Conservation (phyloP, 2,797 vertebrate genomes). For the Hipposideros larvatus region DNA sequence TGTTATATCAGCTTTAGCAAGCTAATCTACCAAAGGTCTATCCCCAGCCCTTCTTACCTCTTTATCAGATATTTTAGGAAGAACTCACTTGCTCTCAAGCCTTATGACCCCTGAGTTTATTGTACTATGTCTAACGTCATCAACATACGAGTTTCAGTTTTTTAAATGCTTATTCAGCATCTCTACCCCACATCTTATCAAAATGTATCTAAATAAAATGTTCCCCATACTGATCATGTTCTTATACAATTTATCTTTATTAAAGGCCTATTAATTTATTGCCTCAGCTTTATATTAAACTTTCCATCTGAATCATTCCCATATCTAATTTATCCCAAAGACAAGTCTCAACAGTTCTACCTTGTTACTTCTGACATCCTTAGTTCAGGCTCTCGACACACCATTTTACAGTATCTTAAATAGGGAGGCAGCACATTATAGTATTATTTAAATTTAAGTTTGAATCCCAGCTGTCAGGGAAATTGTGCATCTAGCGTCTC, state of each 20-base stretch:
- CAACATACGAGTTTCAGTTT: not conserved
- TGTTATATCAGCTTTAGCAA: not conserved
- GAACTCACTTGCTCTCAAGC: not conserved
- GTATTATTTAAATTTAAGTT: not conserved
- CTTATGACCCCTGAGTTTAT: not conserved
- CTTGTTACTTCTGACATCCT: not conserved
- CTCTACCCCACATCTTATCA: not conserved
- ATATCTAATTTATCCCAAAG: not conserved
- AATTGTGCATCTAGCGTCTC: not conserved
- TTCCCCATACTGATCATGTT: not conserved
- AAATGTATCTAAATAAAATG: not conserved
- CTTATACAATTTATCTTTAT: not conserved
- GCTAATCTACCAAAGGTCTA: not conserved
- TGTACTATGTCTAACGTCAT: not conserved
- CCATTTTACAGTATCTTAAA: not conserved
- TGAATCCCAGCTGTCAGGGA: not conserved
- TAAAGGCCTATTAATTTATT: not conserved
- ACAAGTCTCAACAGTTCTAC: not conserved
- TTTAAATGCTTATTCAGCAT: not conserved
- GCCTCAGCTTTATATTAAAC: not conserved
- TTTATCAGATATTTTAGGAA: not conserved
- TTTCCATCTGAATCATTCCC: not conserved
- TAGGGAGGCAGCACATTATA: not conserved
- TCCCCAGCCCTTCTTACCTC: not conserved
- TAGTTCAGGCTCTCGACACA: not conserved